phyloP scores from a whole-genome alignment of 2,888 invertebrate genomes.

The Lasioglossum oenotherae region DNA sequence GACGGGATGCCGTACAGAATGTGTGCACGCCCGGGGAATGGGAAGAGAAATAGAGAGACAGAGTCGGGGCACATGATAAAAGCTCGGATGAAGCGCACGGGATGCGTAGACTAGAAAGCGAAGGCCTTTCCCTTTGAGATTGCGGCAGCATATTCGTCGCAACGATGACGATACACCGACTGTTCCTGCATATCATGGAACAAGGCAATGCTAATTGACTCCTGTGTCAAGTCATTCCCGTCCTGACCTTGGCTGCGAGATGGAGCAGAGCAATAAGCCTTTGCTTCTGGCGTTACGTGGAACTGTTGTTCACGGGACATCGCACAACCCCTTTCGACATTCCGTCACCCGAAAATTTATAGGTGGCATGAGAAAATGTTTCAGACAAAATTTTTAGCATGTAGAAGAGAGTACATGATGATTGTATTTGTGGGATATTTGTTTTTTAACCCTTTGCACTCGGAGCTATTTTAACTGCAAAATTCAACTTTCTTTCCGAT shows the following conservation, averaged over 20 bases:
- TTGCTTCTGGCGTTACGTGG: not conserved
- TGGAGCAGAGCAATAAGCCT: slow-evolving; percentile 7
- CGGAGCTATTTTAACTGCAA: too few species aligned
- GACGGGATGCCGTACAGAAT: slow-evolving; percentile 68
- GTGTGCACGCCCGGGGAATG: slow-evolving; percentile 49
- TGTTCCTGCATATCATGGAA: slow-evolving; percentile 79
- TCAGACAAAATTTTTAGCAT: not conserved
- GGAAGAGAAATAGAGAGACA: slow-evolving; percentile 55
- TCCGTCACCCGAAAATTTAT: not conserved
- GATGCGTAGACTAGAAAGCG: slow-evolving; percentile 57
- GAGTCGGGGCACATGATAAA: slow-evolving; percentile 60
- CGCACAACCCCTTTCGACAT: not conserved
- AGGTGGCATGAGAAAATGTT: not conserved
- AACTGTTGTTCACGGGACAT: not conserved
- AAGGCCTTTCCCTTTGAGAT: slow-evolving; percentile 71
- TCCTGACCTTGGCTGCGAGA: slow-evolving; percentile 28
- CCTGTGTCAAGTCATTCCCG: not conserved
- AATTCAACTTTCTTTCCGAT: too few species aligned
- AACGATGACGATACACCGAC: slow-evolving; percentile 71
- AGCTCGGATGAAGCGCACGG: slow-evolving; percentile 66
- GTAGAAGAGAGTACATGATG: too few species aligned
- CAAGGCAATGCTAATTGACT: slow-evolving; percentile 73
- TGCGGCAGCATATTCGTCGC: slow-evolving; percentile 62
- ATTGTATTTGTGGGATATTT: too few species aligned
- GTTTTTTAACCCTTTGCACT: too few species aligned